Evolutionary conservation across 2,888 invertebrate species (phyloP), one percentile per base, ranked within the genome.

Genomic region (Argyresthia goedartella): DNA sequence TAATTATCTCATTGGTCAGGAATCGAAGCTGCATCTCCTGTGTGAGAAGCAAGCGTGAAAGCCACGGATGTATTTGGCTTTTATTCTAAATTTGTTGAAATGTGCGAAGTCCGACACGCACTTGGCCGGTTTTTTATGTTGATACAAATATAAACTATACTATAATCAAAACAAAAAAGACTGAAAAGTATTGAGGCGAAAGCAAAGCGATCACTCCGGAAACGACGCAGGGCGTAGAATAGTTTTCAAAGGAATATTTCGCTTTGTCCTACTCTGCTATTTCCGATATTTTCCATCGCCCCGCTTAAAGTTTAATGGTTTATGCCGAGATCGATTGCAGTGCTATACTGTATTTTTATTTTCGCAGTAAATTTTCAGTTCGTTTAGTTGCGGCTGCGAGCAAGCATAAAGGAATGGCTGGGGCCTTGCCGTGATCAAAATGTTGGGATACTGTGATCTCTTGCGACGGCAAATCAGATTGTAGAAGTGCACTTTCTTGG

Each of bases 331-430:
- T 76, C 73, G 71, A 76, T 77, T 69, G 72, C 72, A 66, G 60
- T 59, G 60, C 64, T 75, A n/a, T n/a, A 67, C 75, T 81, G 74
- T 73, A 77, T 76, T 79, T 80, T 80, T 80, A 79, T 79, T 74
- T 73, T 62, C 66, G 61, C 62, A 64, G 64, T 69, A 67, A 71
- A 66, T 76, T 74, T 74, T 68, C 73, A 73, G 71, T 70, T 73
- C 71, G 68, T 71, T 76, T 57, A 45, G 57, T 59, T 52, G 49
- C 55, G 55, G 56, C 53, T 54, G 54, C 54, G 45, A 44, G 41
- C 46, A 33, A 49, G 15, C 15, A 54, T 54, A 57, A 54, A 55
- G 49, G 34, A 44, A 41, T 52, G 52, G 35, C 41, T 46, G 44
- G 45, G 14, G 47, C 41, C 41, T 41, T 56, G 63, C 66, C 55